Conservation (phyloP, 1,140 invertebrate species). For the Bombus cullumanus region DNA sequence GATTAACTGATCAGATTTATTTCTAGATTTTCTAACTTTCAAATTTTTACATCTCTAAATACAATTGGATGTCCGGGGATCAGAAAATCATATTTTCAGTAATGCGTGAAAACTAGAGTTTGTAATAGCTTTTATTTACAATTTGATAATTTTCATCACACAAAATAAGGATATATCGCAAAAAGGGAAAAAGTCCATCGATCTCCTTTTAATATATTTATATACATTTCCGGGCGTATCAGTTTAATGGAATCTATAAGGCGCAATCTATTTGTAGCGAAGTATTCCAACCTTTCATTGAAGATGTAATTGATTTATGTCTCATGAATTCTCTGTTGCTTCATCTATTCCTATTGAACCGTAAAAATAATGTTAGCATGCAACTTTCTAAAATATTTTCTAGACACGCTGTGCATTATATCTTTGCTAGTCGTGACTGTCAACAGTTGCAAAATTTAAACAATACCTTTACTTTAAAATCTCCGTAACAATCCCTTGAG, state of each 20-base stretch:
- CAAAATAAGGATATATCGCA: neutral
- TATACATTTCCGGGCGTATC: neutral
- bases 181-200: neutral
- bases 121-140: neutral
- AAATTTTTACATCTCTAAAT: neutral
- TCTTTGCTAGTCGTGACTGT: constrained; percentile 1
- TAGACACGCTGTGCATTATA: neutral
- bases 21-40: neutral
- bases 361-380: neutral
- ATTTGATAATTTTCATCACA: neutral
- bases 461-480: neutral
- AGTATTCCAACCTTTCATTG: neutral
- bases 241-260: neutral
- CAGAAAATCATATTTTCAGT: neutral
- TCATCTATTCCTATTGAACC: neutral
- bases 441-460: constrained; percentile 10
- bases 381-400: constrained; percentile 14
- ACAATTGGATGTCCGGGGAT: neutral
- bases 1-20: neutral
- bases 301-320: constrained; percentile 9
- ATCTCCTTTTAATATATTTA: neutral
- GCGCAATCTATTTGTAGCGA: neutral
- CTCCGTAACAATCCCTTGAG: neutral
- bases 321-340: neutral
- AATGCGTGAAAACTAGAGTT: too few relatives aligned